Evolutionary conservation across 1,140 invertebrate species (phyloP).

Genomic region (Lepeophtheirus salmonis): DNA sequence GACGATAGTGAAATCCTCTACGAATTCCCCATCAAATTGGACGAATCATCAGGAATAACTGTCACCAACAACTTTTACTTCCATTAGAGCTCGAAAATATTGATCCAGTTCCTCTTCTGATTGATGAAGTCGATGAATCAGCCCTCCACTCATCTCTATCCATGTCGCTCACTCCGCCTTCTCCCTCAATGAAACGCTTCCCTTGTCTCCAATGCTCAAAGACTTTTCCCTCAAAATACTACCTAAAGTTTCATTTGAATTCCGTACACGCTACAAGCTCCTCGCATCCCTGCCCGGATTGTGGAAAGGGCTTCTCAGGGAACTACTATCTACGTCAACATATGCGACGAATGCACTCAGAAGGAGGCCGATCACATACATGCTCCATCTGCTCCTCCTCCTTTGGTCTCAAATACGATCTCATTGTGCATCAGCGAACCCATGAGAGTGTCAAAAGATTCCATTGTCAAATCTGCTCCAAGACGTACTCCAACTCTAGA

Average conservation of each 20-base stretch:
- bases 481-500: slow-evolving; percentile 86
- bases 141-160: too few species aligned
- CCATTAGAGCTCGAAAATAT: not conserved
- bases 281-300: not conserved
- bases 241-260: slow-evolving; percentile 5
- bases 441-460: slow-evolving; percentile 33
- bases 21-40: not conserved
- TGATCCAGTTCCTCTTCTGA: not conserved
- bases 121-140: too few species aligned
- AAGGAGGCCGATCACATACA: not conserved
- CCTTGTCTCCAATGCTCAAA: slow-evolving; percentile 6
- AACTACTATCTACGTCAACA: slow-evolving; percentile 14
- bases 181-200: too few species aligned
- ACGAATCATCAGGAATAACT: not conserved
- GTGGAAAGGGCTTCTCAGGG: not conserved
- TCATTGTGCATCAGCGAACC: slow-evolving; percentile 8
- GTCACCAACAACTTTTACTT: not conserved
- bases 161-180: too few species aligned
- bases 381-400: slow-evolving; percentile 2
- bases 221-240: slow-evolving; percentile 4
- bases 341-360: slow-evolving; percentile 1
- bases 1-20: not conserved
- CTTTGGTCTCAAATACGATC: slow-evolving; percentile 13
- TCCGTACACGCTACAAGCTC: not conserved
- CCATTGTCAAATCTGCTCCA: slow-evolving; percentile 73